Evolutionary conservation across 2,797 vertebrate species (phyloP).

Genomic region (Onychomys arenicola): DNA sequence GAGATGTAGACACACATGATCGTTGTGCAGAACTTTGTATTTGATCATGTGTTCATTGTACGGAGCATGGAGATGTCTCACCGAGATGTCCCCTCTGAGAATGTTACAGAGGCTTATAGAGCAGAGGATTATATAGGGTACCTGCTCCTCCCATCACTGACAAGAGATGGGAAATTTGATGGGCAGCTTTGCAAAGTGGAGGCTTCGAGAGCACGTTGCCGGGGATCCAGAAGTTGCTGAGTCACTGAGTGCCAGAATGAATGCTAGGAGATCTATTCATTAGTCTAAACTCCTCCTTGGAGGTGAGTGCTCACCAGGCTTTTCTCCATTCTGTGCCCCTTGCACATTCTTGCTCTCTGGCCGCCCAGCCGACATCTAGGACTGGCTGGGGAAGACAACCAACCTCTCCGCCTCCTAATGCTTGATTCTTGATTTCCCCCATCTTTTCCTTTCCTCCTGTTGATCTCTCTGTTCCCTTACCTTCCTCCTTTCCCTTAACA

Average conservation of each 20-base stretch:
- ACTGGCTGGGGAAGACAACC: neutral
- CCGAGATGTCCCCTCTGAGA: neutral
- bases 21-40: too few relatives aligned
- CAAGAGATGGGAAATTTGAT: neutral
- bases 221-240: constrained; percentile 10
- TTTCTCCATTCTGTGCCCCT: neutral
- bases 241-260: neutral
- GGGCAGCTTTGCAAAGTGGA: neutral
- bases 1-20: too few relatives aligned
- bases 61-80: neutral
- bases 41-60: too few relatives aligned
- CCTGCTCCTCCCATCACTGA: neutral
- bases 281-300: neutral
- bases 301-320: neutral
- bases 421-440: neutral
- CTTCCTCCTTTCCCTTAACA: constrained; percentile 2
- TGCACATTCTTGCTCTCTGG: neutral
- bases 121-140: neutral
- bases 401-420: neutral
- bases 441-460: neutral
- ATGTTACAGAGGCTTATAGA: neutral
- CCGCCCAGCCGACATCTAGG: neutral
- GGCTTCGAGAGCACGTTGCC: neutral
- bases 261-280: neutral
- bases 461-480: neutral